Evolutionary conservation across 64 coral and sea anemone genomes (phyloP).

Genomic region (Acropora tenuis): DNA sequence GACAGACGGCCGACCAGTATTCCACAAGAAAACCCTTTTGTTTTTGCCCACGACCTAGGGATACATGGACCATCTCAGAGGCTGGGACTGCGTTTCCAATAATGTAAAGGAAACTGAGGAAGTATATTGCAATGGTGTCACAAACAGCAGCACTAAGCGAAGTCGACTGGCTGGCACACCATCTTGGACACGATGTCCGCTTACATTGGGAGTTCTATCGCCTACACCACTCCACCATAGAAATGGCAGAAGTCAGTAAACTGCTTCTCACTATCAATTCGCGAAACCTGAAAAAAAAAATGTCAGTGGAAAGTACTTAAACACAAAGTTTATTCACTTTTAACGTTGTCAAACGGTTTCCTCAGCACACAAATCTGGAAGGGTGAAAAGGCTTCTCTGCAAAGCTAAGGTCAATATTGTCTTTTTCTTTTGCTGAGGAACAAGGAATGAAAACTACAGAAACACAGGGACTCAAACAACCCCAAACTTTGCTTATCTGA

Average conservation of each 20-base stretch:
- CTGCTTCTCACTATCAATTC: neutral
- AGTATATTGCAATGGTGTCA: too few relatives aligned
- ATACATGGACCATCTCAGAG: conserved; percentile 1
- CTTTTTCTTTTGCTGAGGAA: neutral
- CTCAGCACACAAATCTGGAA: too few relatives aligned
- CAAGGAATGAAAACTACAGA: too few relatives aligned
- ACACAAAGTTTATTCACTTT: too few relatives aligned
- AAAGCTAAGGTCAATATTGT: neutral
- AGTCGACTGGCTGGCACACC: conserved; percentile 49
- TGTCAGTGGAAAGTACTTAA: conserved; percentile 3
- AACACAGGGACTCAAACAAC: too few relatives aligned
- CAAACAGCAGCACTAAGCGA: conserved; percentile 19
- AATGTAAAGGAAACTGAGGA: neutral
- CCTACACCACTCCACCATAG: conserved; percentile 22
- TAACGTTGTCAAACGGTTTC: too few relatives aligned
- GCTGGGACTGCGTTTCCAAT: conserved; percentile 47
- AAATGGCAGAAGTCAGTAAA: conserved; percentile 62
- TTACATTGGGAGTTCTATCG: conserved; percentile 43
- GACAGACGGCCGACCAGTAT: neutral
- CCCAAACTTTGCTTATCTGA: too few relatives aligned
- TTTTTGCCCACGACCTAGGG: conserved; percentile 27
- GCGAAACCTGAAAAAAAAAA: too few relatives aligned
- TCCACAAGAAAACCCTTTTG: neutral
- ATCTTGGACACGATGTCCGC: conserved; percentile 53
- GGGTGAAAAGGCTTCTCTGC: neutral